phyloP scores from a whole-genome alignment of 2,113 vertebrate species.

The Kryptolebias marmoratus region DNA sequence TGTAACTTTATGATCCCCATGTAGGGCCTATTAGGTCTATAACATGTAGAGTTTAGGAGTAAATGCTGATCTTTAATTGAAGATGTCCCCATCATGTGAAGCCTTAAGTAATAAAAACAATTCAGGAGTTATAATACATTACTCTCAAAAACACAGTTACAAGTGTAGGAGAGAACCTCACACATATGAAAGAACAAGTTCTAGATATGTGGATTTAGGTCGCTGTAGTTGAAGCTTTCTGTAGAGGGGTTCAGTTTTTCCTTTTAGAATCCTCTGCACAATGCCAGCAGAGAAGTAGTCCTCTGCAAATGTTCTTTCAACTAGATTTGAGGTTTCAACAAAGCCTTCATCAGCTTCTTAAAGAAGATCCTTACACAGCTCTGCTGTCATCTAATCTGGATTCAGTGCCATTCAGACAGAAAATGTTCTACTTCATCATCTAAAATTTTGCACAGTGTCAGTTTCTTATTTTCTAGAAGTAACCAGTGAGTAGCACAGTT shows the following conservation, averaged over 20 bases:
- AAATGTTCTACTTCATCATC: background rate
- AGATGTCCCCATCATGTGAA: background rate
- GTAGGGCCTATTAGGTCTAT: too few species aligned
- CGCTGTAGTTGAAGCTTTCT: background rate
- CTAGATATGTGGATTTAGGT: background rate
- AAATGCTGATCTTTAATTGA: too few species aligned
- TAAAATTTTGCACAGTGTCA: background rate
- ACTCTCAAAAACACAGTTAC: background rate
- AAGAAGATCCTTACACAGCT: background rate
- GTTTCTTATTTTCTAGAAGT: background rate
- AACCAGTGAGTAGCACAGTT: background rate
- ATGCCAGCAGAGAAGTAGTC: background rate
- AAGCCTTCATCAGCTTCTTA: constrained; percentile 1
- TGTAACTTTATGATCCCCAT: too few species aligned
- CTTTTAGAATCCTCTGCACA: constrained; percentile 6
- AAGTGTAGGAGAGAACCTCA: background rate
- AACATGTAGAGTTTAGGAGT: too few species aligned
- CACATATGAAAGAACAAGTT: background rate
- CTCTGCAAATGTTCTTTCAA: background rate
- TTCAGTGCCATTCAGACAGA: constrained; percentile 9
- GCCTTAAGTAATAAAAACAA: background rate
- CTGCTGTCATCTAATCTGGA: background rate
- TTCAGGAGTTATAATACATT: constrained; percentile 1
- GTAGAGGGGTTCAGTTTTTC: background rate
- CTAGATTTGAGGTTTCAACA: constrained; percentile 9